These are phyloP conservation scores for Chirona hameri DNA, from an alignment of 2,888 invertebrate species.

Conservation along the genomic window DNA sequence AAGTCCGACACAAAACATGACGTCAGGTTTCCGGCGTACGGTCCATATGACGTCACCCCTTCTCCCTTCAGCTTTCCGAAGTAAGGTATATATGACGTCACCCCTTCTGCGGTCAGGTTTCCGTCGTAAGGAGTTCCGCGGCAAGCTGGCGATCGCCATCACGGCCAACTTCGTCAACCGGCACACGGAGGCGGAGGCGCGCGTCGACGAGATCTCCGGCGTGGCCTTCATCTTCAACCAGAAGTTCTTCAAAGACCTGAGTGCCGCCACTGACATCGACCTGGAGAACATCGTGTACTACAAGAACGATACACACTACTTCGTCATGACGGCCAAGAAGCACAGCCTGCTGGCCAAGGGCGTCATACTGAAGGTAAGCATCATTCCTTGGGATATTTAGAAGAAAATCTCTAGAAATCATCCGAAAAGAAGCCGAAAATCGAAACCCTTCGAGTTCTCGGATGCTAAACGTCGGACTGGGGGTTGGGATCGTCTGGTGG, in stretches of 20 bases:
- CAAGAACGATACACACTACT: conserved; percentile 99
- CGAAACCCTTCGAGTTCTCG: too few species aligned
- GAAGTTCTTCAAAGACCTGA: conserved; percentile 94
- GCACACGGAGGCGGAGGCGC: conserved; percentile 85
- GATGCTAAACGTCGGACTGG: too few species aligned
- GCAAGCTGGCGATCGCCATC: conserved; percentile 91
- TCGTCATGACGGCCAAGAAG: conserved; percentile 99
- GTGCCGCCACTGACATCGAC: conserved; percentile 85
- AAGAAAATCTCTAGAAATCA: too few species aligned
- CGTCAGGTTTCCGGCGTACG: too few species aligned
- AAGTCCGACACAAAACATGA: too few species aligned
- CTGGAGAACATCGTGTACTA: conserved; percentile 99
- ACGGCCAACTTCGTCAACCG: conserved; percentile 98
- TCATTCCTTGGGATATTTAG: too few species aligned
- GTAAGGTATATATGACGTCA: too few species aligned
- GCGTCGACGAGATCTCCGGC: conserved; percentile 67
- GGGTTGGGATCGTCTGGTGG: too few species aligned
- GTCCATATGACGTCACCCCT: too few species aligned
- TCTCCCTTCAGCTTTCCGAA: too few species aligned
- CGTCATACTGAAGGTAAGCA: conserved; percentile 47
- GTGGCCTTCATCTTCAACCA: conserved; percentile 99
- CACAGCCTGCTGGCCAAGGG: conserved; percentile 85
- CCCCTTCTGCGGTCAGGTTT: conserved; percentile 58
- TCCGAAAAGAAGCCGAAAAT: too few species aligned
- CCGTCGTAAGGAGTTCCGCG: conserved; percentile 90